Base-by-base conservation (phyloP, 2,113 vertebrate genomes). In the Lanius collurio region DNA sequence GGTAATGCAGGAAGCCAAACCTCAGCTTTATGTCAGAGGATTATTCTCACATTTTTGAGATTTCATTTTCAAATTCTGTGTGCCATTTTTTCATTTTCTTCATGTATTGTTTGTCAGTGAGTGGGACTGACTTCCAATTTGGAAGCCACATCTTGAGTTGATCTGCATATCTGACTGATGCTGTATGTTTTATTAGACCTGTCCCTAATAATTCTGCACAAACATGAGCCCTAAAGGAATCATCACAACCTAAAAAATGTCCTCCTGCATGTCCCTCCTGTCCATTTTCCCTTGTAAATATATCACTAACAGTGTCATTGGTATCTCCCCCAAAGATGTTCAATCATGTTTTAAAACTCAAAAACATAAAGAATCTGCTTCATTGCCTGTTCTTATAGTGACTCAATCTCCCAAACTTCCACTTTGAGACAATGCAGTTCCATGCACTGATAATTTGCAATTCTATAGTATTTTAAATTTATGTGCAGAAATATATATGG, bases 31-130 rank as follows among this genome's bases (percentile, higher is more conserved):
- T 81, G 56, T 91, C 57, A 78, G 26, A n/a, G 57, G 11, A 90
- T 67, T 90, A 39, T 92, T 96, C 92, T 89, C 88, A 92, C 62
- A 19, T 82, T 94, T 90, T 64, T 64, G 80, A 78, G 31, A 49
- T 64, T 90, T 93, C 68, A 93, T 97, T 96, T 94, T 81, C 82
- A 90, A 83, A 78, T 76, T 83, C 47, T 33, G 1, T 68, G 21
- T 17, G 83, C 20, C 26, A 56, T 12, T 82, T 93, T 80, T 90
- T 83, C 59, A 83, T 37, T 89, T 74, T 75, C 56, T 71, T 83
- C 7, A 2, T 39, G 13, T 44, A 35, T 46, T 89, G 1, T 59
- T 94, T 90, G 31, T n/a, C 19, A 42, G 22, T 57, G 42, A 27
- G 28, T 53, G n/a, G 17, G n/a, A 49, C 3, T 1, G 7, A 19